Evolutionary conservation across 2,113 vertebrate genomes (phyloP).

Genomic region (Taurulus bubalis): DNA sequence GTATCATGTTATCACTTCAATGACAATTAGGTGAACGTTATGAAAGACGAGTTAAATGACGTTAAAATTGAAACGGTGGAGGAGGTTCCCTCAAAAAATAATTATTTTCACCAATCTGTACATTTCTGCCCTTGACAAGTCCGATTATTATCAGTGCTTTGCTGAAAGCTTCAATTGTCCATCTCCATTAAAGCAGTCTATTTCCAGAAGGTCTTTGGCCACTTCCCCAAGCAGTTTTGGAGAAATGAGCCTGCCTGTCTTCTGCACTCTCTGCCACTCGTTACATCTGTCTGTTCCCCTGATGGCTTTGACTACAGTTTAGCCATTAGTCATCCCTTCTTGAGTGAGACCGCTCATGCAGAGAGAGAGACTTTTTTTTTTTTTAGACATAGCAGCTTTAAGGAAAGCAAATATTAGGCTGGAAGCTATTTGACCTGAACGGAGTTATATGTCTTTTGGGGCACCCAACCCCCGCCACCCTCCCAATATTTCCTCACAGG

Average conservation of each 20-base stretch:
- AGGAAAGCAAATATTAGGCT: conserved; percentile 18
- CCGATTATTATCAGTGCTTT: background rate
- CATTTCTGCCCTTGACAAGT: background rate
- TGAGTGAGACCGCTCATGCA: conserved; percentile 38
- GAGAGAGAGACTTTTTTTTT: background rate
- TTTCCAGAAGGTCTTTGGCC: conserved; percentile 1
- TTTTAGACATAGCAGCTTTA: background rate
- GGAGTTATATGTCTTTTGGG: conserved; percentile 5
- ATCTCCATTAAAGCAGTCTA: conserved; percentile 8
- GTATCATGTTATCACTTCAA: conserved; percentile 20
- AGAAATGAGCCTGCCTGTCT: conserved; percentile 26
- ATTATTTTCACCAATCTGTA: background rate
- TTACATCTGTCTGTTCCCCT: conserved; percentile 35
- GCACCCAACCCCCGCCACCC: background rate
- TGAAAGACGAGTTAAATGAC: conserved; percentile 18
- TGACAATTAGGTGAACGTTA: conserved; percentile 29
- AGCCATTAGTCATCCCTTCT: conserved; percentile 26
- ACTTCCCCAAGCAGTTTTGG: background rate
- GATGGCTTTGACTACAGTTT: conserved; percentile 29
- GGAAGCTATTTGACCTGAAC: conserved; percentile 16
- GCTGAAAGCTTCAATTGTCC: conserved; percentile 22
- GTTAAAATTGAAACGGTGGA: background rate
- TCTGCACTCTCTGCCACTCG: conserved; percentile 1
- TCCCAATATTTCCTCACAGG: conserved; percentile 15
- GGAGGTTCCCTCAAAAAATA: background rate